phyloP scores from a whole-genome alignment of 2,797 vertebrate species.

The Ctenopoma multispine region DNA sequence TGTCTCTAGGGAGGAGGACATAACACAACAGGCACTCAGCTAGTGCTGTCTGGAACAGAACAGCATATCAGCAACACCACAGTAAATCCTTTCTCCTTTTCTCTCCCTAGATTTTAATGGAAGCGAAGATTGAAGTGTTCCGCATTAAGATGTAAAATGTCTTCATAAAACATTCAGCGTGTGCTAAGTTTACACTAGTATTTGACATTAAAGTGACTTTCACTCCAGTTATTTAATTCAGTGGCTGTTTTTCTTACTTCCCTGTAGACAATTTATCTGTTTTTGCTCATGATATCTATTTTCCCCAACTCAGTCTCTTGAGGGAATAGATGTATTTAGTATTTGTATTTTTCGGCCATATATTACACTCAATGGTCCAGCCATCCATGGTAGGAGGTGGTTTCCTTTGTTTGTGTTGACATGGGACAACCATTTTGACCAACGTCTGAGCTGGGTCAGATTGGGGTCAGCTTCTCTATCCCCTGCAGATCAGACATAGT shows the following conservation, averaged over 20 bases:
- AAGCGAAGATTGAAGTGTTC: constrained; percentile 65
- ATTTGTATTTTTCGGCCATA: constrained; percentile 60
- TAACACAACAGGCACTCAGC: constrained; percentile 63
- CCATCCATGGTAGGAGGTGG: constrained; percentile 40
- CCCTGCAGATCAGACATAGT: constrained; percentile 61
- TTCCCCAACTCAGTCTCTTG: constrained; percentile 39
- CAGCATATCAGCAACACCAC: constrained; percentile 63
- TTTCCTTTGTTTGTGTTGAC: constrained; percentile 71
- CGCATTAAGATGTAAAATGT: constrained; percentile 74
- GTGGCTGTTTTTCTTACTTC: constrained; percentile 47
- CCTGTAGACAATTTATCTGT: constrained; percentile 59
- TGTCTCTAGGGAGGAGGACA: constrained; percentile 60
- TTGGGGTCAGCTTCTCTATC: constrained; percentile 51
- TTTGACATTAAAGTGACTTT: constrained; percentile 67
- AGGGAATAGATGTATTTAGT: constrained; percentile 50
- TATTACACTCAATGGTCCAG: constrained; percentile 60
- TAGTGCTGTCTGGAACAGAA: constrained; percentile 39
- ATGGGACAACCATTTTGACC: constrained; percentile 50
- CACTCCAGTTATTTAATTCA: constrained; percentile 47
- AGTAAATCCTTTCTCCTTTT: constrained; percentile 56
- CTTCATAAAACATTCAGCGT: constrained; percentile 80
- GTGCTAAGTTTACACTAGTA: constrained; percentile 63
- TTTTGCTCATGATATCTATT: constrained; percentile 34
- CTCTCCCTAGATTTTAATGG: constrained; percentile 69
- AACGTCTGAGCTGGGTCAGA: constrained; percentile 48